Evolutionary conservation across 2,113 vertebrate species (phyloP), one percentile per base, ranked within the genome.

Genomic region (Oplegnathus fasciatus): DNA sequence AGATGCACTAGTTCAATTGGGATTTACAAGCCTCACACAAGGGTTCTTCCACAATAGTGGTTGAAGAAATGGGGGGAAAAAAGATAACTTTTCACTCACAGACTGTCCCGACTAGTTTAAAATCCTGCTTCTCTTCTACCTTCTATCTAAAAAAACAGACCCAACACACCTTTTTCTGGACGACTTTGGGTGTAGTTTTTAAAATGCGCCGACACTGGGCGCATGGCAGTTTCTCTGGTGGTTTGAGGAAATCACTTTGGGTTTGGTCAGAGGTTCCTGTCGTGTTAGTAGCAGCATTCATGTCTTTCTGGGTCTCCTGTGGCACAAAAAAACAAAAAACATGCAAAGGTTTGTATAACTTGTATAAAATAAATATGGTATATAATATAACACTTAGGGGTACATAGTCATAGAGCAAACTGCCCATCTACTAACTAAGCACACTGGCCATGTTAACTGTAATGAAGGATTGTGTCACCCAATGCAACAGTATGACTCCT

Each of bases 131-230:
- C 40, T 30, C 3, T 32, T n/a, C n/a, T n/a, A n/a, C n/a, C n/a
- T 74, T 50, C 9, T 3, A 26, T 34, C 30, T 48, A 11, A 46
- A 34, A 67, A 57, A 40, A 40, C 28, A 67, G n/a, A 69, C 13
- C 6, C 8, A 11, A 80, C 84, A 9, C 9, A 99, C 98, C 97
- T 97, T 96, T 81, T 95, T 96, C 75, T 98, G 97, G 58, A 98
- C 86, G 83, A 98, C 93, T 40, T 97, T 97, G 10, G 97, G 98
- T 73, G 95, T 95, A 90, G 93, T 94, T 77, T 94, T 94, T 86
- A 98, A 94, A 10, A 89, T 88, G 22, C 94, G 91, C 42, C 83
- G 95, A 94, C 98, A 99, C 89, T 97, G 96, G 57, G 96, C 95
- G 86, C 98, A 99, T 20, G 91, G 94, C 83, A 98, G 94, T 84